A percentile compares a stretch with the other conserved stretches of the same genome.
Conservation (phyloP, 2,797 vertebrate genomes). For the Basileuterus tristriatus region DNA sequence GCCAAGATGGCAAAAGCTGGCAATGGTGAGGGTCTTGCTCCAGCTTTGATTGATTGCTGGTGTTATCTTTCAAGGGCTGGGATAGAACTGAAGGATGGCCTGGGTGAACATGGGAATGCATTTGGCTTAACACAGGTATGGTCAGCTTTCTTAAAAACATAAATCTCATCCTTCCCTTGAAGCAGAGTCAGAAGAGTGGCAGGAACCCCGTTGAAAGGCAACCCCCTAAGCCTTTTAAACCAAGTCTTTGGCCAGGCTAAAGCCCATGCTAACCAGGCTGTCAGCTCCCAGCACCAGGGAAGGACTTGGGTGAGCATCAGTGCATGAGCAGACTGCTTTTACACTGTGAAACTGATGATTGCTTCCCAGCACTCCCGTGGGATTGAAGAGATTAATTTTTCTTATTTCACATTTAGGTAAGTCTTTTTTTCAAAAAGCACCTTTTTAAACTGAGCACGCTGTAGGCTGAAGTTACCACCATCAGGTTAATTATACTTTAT, state of each 20-base stretch:
- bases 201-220: not conserved
- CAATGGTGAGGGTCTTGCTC: constrained; percentile 29
- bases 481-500: not conserved
- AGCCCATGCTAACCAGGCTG: not conserved
- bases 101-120: not conserved
- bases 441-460: not conserved
- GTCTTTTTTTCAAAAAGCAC: not conserved
- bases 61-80: constrained; percentile 58
- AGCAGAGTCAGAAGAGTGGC: not conserved
- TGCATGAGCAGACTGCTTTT: not conserved
- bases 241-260: not conserved
- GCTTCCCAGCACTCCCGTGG: not conserved
- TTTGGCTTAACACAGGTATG: constrained; percentile 69
- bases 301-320: not conserved
- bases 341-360: not conserved
- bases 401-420: not conserved
- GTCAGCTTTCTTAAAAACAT: not conserved
- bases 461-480: not conserved
- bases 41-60: constrained; percentile 55
- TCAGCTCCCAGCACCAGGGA: not conserved
- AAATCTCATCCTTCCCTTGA: not conserved
- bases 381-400: not conserved
- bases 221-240: not conserved
- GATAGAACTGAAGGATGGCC: not conserved
- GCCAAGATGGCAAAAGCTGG: constrained; percentile 27